Base-by-base conservation (phyloP, 2,797 vertebrate species). In the Phalanger gymnotis region DNA sequence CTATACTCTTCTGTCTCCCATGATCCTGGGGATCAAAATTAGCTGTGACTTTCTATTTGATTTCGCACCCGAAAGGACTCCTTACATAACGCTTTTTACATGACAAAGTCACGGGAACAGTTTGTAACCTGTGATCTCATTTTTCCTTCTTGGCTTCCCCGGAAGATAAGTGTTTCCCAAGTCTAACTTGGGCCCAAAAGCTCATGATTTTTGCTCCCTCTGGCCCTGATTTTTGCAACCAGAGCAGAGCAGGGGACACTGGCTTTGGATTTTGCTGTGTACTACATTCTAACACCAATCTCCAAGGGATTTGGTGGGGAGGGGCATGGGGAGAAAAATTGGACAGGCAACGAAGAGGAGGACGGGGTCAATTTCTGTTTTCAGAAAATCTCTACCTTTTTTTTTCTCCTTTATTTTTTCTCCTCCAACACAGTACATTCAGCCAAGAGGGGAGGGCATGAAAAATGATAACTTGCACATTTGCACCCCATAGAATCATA, bases 81-180 rank as follows among this genome's bases (percentile, higher is more conserved):
- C 91, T 93, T 91, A 54, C 1, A 66, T 40, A 51, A 93, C 53
- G 57, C 54, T 58, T 93, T 55, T 94, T 91, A 54, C 47, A 92
- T 58, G 87, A 54, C 22, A 61, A 92, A 91, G 92, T 61, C n/a
- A 30, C 89, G 93, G 58, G 89, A 95, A 90, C 66, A 93, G 25
- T 52, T 31, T 94, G 7, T 94, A 87, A 54, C 25, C 30, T 95
- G 90, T 61, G 94, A 54, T 87, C 73, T 87, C 73, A 87, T 87
- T 87, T 87, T 16, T 87, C 73, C 51, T 87, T 87, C 73, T 25
- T 87, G 22, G 22, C 22, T 87, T 87, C 73, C 40, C 40, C 51
- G 73, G 73, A 87, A 40, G 40, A 87, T 47, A 25, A 81, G 66
- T 73, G n/a, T 87, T 87, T 87, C 73, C 40, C 34, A 81, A 94